Evolutionary conservation across 2,888 invertebrate genomes (phyloP).

Genomic region (Nebria brevicollis): DNA sequence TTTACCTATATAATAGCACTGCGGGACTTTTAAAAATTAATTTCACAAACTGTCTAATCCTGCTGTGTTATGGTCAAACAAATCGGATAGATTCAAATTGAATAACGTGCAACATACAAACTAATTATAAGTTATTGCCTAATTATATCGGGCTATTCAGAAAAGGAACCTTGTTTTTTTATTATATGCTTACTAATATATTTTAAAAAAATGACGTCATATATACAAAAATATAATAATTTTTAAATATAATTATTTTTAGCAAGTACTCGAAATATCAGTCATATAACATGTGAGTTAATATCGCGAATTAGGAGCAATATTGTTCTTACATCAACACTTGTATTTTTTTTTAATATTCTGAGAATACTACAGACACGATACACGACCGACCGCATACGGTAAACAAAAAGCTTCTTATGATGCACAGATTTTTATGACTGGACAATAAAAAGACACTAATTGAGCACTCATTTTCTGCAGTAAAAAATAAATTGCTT

Average conservation of each 20-base stretch:
- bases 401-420: not conserved
- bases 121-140: no score
- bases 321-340: no score
- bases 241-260: no score
- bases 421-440: not conserved
- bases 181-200: no score
- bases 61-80: not conserved
- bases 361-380: not conserved
- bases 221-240: no score
- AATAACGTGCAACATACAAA: not conserved
- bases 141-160: no score
- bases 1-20: not conserved
- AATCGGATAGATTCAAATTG: not conserved
- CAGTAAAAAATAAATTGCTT: not conserved
- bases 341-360: not conserved
- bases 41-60: not conserved
- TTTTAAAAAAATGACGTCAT: no score
- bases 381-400: not conserved
- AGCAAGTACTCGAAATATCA: no score
- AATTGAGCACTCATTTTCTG: not conserved
- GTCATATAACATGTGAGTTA: no score
- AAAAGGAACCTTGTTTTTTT: no score
- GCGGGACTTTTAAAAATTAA: not conserved
- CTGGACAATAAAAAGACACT: not conserved
- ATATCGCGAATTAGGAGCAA: no score